Base-by-base conservation (phyloP, 1,140 invertebrate species). In the Holcopasites calliopsidis region DNA sequence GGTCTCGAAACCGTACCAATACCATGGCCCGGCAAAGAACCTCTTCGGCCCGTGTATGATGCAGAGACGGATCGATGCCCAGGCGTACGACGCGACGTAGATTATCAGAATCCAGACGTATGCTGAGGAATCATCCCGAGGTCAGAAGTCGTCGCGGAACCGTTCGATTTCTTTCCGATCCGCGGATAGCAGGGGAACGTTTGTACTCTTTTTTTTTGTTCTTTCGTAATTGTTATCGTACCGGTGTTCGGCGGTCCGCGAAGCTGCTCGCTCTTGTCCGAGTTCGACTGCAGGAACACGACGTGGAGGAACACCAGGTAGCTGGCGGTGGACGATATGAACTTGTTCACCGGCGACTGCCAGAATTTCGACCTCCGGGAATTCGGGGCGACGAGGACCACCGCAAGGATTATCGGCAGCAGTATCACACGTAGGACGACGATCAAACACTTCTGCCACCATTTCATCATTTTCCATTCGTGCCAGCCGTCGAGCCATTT, bases 291-390 rank as follows among this genome's bases (percentile, higher is more conserved):
- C 1, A 92, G 76, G 65, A 95, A 93, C 26, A 95, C 91, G 72
- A 95, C 88, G 0, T 92, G 81, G 0, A 95, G 91, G 83, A 95
- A 95, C 21, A 94, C 84, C 1, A 94, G 54, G 76, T 95, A 95
- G n/a, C 93, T 93, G 16, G 94, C 92, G 2, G 93, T 90, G 50
- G 93, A 93, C 33, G 92, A 93, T 50, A 94, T 90, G 86, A 94
- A 92, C 87, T 93, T 93, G 76, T 94, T 93, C 47, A 93, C 86
- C 8, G 93, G 93, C 40, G 93, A 91, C 69, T 87, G 85, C 88
- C 90, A 93, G 77, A 90, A 86, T 47, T 86, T 89, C 3, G 91
- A 90, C 44, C 84, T 77, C 10, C 79, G 76, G 60, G 91, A 90
- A 49, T 90, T 90, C 0, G 92, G 93, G 23, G 88, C 79, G 40